phyloP scores from a whole-genome alignment of 2,888 invertebrate genomes.

The Drosophila fulvimacula region DNA sequence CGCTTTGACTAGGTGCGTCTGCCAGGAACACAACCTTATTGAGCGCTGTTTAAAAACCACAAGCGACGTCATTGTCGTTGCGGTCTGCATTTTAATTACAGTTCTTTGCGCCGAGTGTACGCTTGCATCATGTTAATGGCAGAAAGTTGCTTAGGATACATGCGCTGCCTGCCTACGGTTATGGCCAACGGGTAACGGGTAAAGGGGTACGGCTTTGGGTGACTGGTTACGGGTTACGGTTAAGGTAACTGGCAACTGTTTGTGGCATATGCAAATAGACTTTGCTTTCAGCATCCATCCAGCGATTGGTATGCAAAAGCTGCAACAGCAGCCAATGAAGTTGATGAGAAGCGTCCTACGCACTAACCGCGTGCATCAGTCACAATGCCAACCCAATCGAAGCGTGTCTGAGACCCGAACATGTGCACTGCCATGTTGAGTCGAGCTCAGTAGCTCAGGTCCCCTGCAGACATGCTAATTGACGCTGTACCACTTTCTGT shows the following conservation, averaged over 20 bases:
- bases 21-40: conserved; percentile 25
- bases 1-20: conserved; percentile 3
- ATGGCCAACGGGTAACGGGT: neutral
- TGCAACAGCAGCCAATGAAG: conserved; percentile 26
- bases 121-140: conserved; percentile 56
- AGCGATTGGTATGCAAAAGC: conserved; percentile 50
- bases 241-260: conserved; percentile 30
- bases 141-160: conserved; percentile 43
- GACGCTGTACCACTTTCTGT: conserved; percentile 21
- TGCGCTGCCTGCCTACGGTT: conserved; percentile 3
- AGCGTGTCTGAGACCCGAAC: neutral
- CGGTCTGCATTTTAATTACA: conserved; percentile 65
- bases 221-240: conserved; percentile 4
- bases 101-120: conserved; percentile 42
- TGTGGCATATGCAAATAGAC: conserved; percentile 58
- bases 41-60: conserved; percentile 27
- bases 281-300: conserved; percentile 25
- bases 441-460: conserved; percentile 12
- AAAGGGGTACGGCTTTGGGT: neutral
- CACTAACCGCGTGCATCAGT: conserved; percentile 25
- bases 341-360: conserved; percentile 36
- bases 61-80: conserved; percentile 44
- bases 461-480: conserved; percentile 40
- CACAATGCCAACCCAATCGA: conserved; percentile 7
- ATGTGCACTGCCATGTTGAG: neutral